Conservation (phyloP, 2,888 invertebrate genomes). For the Tethea ocularis region DNA sequence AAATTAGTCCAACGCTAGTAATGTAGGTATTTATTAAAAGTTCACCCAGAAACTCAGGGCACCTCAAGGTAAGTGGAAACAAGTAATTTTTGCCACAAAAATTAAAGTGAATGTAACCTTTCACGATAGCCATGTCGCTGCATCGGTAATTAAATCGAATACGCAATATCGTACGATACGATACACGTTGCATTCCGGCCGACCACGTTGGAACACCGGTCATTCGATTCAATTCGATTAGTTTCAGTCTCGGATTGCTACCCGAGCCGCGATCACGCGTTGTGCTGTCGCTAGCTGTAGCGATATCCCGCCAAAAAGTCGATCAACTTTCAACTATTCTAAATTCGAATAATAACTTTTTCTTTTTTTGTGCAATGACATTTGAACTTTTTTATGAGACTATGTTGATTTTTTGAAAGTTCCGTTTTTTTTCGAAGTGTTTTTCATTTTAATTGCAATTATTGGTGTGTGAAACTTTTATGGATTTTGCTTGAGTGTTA, state of each 20-base stretch:
- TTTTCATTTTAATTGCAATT: background rate
- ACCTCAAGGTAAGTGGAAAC: background rate
- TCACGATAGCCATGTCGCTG: conserved; percentile 4
- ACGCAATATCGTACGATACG: conserved; percentile 11
- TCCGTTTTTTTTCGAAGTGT: background rate
- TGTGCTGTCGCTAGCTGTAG: background rate
- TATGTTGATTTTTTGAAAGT: background rate
- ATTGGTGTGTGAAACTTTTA: background rate
- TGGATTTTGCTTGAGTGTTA: conserved; percentile 7
- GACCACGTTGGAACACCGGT: conserved; percentile 11
- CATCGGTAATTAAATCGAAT: conserved; percentile 9
- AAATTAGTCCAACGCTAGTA: background rate
- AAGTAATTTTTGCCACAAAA: background rate
- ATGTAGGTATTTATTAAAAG: background rate
- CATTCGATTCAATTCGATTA: conserved; percentile 6
- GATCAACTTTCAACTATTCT: conserved; percentile 5
- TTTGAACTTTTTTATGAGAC: background rate
- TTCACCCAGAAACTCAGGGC: background rate
- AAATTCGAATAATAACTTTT: background rate
- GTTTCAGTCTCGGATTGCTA: conserved; percentile 8
- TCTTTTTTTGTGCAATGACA: background rate
- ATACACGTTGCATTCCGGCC: conserved; percentile 9
- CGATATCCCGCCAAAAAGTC: conserved; percentile 8
- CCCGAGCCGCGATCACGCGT: conserved; percentile 3
- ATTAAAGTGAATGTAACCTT: conserved; percentile 8